Evolutionary conservation across 1,140 invertebrate genomes (phyloP).

Genomic region (Trachelipus rathkii): DNA sequence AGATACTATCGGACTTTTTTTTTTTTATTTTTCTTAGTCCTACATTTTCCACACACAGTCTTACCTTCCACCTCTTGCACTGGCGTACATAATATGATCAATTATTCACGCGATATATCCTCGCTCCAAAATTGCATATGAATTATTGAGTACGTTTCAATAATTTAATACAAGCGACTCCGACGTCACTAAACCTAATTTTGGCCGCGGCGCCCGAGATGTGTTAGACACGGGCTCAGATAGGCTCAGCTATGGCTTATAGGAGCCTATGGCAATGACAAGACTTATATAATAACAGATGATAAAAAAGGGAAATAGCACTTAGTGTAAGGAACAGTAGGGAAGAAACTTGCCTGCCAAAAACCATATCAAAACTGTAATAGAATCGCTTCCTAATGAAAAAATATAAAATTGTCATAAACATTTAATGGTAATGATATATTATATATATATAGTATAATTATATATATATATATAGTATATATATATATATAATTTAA

Average conservation of each 20-base stretch:
- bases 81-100: conserved; percentile 41
- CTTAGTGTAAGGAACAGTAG: not conserved
- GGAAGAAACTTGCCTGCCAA: not conserved
- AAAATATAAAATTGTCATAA: not conserved
- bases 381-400: not conserved
- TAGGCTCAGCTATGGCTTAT: conserved; percentile 2
- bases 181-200: conserved; percentile 22
- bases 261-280: conserved; percentile 8
- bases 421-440: too few relatives aligned
- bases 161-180: conserved; percentile 38
- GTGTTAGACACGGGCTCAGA: not conserved
- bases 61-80: conserved; percentile 2
- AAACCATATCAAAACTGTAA: not conserved
- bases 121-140: conserved; percentile 42
- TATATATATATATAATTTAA: conserved; percentile 15
- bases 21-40: not conserved
- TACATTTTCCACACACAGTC: not conserved
- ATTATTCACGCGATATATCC: conserved; percentile 41
- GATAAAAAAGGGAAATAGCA: not conserved
- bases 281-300: not conserved
- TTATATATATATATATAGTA: conserved; percentile 11
- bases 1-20: too few relatives aligned
- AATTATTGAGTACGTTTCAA: conserved; percentile 41
- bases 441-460: not conserved
- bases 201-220: conserved; percentile 11